Conservation (phyloP, 2,797 vertebrate species). For the Prionace glauca region DNA sequence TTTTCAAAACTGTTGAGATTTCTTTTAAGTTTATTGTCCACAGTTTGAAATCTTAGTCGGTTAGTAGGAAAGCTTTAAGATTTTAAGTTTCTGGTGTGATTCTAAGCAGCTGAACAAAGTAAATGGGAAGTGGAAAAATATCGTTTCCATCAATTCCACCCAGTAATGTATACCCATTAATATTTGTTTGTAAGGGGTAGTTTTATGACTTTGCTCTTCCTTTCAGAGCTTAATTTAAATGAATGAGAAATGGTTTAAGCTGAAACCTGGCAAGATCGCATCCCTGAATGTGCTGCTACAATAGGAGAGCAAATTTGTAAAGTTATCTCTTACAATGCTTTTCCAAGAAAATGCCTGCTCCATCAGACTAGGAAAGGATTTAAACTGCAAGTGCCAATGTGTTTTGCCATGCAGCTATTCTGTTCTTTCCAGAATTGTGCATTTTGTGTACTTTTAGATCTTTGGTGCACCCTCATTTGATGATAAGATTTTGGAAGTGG, state of each 20-base stretch:
- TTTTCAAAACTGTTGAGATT: neutral
- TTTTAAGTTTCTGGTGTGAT: neutral
- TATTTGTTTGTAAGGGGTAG: neutral
- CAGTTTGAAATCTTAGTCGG: neutral
- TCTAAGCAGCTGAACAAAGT: neutral
- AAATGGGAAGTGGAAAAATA: neutral
- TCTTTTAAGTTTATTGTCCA: neutral
- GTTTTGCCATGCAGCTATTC: neutral
- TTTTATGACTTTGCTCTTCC: neutral
- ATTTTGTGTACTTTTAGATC: constrained; percentile 65
- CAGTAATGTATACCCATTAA: neutral
- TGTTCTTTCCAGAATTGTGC: neutral
- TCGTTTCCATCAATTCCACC: neutral
- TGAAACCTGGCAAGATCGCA: neutral
- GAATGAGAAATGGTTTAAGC: neutral
- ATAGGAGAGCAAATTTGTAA: neutral
- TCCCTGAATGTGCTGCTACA: neutral
- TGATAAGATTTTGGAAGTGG: constrained; percentile 94
- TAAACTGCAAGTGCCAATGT: neutral
- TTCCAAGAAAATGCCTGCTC: neutral
- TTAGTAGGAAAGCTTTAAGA: neutral
- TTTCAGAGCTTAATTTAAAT: neutral
- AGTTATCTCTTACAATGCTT: neutral
- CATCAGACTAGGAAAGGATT: neutral
- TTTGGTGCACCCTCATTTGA: constrained; percentile 95